Conservation (phyloP, 2,888 invertebrate genomes). For the Disparrhopalites patrizii region DNA sequence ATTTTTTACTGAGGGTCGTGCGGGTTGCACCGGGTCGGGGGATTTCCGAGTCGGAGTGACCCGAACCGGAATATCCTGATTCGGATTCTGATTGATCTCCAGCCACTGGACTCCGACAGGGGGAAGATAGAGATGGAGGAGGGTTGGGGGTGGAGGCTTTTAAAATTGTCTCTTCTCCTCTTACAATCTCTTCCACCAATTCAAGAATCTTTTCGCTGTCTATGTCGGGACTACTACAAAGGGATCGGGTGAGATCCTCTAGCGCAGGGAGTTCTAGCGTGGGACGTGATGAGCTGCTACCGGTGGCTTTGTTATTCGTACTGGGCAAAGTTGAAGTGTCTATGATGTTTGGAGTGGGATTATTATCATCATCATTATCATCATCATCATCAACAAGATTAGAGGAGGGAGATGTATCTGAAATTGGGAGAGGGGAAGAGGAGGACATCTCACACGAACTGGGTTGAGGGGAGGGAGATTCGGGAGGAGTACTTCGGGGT, state of each 20-base stretch:
- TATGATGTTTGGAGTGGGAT: neutral
- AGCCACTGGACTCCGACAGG: neutral
- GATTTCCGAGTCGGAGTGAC: conserved; percentile 20
- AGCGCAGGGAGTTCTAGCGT: no score
- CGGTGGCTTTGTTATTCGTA: no score
- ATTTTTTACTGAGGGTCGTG: neutral
- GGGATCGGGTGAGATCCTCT: neutral
- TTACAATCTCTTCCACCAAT: neutral
- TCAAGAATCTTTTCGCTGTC: neutral
- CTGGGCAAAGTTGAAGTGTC: no score
- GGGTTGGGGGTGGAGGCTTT: neutral
- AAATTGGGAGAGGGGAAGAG: no score
- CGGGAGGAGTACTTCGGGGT: conserved; percentile 16
- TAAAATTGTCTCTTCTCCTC: neutral
- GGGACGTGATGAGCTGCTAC: no score
- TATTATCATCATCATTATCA: neutral
- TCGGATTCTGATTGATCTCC: conserved; percentile 24
- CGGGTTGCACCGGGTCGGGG: neutral
- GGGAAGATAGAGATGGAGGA: neutral
- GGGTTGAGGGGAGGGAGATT: no score
- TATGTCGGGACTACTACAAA: neutral
- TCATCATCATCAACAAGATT: neutral
- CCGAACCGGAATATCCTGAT: conserved; percentile 23
- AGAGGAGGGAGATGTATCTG: conserved; percentile 12
- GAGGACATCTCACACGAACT: no score